Base-by-base conservation (phyloP, 2,888 invertebrate genomes). In the Congeria kusceri region DNA sequence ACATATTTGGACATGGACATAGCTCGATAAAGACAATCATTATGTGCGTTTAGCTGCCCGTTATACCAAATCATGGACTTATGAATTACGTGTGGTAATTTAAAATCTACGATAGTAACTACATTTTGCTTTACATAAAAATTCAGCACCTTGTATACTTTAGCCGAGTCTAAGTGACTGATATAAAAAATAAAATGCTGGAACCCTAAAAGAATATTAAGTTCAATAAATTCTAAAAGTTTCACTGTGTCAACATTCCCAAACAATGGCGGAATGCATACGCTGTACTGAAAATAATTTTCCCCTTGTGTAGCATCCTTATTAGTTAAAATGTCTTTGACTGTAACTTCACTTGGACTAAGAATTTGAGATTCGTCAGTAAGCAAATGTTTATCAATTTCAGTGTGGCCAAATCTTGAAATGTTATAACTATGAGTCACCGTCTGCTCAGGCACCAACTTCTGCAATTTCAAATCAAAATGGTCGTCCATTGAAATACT, bases 251-350 rank as follows among this genome's bases (percentile, higher is more conserved):
- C 80, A 27, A 90, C 79, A 15, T 79, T 82, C 9, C 92, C 92
- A 77, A 90, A 91, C 32, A 92, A 74, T 18, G 92, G 91, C 0
- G 92, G 90, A 46, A 91, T 86, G 87, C 92, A 92, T 13, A 91
- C 85, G 11, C 87, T 87, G 75, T 86, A 91, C 23, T 88, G 81
- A 62, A 74, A 72, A 32, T 47, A 49, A 53, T 2, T 25, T 20
- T 7, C 3, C 7, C 53, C 53, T 53, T 23, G 2, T 23, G 53
- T 11, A 53, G 23, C 53, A 53, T n/a, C n/a, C 23, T 20, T 25
- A 23, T 20, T 23, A 20, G 53, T 2, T n/a, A 15, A 20, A 20
- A 53, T 23, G 53, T 53, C 53, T 53, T 25, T 4, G n/a, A 9
- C 7, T 3, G 25, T 9, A 39, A 39, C 15, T 13, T 3, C 9